A percentile compares a stretch with the other conserved stretches of the same genome.
Conservation (phyloP, 92 coral and sea anemone species). For the Actinostola sp. region DNA sequence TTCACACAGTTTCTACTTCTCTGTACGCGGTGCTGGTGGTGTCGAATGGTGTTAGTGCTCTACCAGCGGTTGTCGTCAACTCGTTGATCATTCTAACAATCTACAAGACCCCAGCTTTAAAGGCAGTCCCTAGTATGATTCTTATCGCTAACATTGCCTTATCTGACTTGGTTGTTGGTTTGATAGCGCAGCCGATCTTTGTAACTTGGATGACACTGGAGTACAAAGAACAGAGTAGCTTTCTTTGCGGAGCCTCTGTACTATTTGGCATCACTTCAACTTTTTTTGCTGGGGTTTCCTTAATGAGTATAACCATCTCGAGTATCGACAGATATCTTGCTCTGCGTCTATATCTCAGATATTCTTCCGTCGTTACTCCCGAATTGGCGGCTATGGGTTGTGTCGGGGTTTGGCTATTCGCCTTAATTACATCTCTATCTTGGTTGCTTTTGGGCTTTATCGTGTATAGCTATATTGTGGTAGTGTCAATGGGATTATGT, state of each 20-base stretch:
- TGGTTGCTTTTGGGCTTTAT: slow-evolving; percentile 14
- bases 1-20: not conserved
- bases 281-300: slow-evolving; percentile 24
- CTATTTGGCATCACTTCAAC: slow-evolving; percentile 20
- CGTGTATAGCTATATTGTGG: not conserved
- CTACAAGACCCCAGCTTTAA: slow-evolving; percentile 19
- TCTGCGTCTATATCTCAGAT: slow-evolving; percentile 15
- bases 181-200: slow-evolving; percentile 25
- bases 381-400: not conserved
- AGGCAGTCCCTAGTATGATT: slow-evolving; percentile 5
- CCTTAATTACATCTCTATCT: not conserved
- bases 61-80: slow-evolving; percentile 11
- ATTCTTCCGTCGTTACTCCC: slow-evolving; percentile 8
- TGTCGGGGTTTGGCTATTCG: slow-evolving; percentile 7
- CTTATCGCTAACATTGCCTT: slow-evolving; percentile 18
- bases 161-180: slow-evolving; percentile 16
- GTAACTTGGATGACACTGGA: slow-evolving; percentile 18
- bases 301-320: slow-evolving; percentile 5
- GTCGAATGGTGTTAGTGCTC: not conserved
- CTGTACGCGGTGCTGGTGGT: not conserved
- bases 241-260: not conserved
- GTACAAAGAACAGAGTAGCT: not conserved
- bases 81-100: not conserved
- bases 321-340: slow-evolving; percentile 29
- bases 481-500: slow-evolving; percentile 2